These are phyloP conservation scores for Hyperopisus bebe DNA, from an alignment of 2,113 vertebrate genomes.

Conservation along the genomic window DNA sequence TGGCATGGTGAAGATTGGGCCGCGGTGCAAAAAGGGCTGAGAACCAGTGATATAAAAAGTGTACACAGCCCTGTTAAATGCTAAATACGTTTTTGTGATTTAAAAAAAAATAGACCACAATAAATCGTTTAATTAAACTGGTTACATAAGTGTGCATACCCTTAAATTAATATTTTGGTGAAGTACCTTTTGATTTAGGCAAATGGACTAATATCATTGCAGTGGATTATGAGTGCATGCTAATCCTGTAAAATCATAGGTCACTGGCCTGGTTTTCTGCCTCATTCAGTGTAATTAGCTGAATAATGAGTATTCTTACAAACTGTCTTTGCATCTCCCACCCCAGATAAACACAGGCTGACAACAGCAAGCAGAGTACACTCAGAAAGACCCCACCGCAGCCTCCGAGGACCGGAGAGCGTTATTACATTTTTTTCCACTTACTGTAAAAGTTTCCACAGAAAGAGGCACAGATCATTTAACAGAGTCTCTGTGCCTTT, in stretches of 20 bases:
- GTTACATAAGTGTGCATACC: too few species aligned
- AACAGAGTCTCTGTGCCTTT: background rate
- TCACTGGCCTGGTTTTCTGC: background rate
- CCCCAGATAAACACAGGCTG: background rate
- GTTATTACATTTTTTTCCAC: background rate
- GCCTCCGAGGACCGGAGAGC: background rate
- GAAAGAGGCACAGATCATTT: background rate
- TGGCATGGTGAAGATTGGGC: too few species aligned
- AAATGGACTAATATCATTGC: background rate
- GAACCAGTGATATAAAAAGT: too few species aligned
- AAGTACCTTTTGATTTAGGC: background rate
- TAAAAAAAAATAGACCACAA: too few species aligned
- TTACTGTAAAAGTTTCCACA: background rate
- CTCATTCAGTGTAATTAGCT: background rate
- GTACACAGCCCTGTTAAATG: too few species aligned
- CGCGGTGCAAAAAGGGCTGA: too few species aligned
- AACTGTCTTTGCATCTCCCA: background rate
- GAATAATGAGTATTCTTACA: background rate
- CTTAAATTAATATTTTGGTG: too few species aligned
- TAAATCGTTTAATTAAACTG: too few species aligned
- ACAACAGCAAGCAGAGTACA: background rate
- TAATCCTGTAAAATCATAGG: background rate
- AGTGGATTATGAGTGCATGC: background rate
- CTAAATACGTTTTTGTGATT: too few species aligned
- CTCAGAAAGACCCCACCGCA: background rate